These are phyloP conservation scores for Calcarius ornatus DNA, from an alignment of 2,113 vertebrate genomes.

Conservation along the genomic window DNA sequence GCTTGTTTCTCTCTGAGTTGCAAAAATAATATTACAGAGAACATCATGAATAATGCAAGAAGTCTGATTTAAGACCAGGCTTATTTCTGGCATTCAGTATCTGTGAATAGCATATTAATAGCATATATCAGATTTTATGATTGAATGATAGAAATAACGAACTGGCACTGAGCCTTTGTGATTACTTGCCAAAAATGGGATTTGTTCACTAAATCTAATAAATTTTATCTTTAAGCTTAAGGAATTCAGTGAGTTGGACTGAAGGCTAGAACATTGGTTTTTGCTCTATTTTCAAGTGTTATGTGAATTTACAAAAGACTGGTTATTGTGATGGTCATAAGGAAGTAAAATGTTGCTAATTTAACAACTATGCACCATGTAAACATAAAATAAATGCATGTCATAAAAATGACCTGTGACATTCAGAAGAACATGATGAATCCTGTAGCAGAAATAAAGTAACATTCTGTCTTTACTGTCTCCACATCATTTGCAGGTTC, in stretches of 20 bases:
- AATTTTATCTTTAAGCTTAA: neutral
- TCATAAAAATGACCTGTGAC: neutral
- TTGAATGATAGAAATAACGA: conserved; percentile 49
- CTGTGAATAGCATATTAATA: conserved; percentile 56
- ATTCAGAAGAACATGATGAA: neutral
- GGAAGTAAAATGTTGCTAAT: neutral
- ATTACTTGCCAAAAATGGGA: neutral
- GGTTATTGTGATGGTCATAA: neutral
- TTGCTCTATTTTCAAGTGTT: neutral
- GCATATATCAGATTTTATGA: conserved; percentile 23
- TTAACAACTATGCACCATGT: neutral
- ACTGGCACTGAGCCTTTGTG: neutral
- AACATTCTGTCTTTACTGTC: neutral
- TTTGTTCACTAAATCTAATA: neutral
- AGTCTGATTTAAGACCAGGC: conserved; percentile 53
- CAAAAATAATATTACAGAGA: conserved; percentile 39
- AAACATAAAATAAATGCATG: neutral
- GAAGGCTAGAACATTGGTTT: neutral
- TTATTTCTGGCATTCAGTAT: conserved; percentile 47
- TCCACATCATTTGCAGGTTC: neutral
- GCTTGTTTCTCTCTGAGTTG: neutral
- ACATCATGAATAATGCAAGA: conserved; percentile 59
- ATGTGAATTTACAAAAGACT: neutral
- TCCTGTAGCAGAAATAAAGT: neutral
- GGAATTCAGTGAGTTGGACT: neutral